Base-by-base conservation (phyloP, 23 tunicate species). In the Halocynthia roretzi region DNA sequence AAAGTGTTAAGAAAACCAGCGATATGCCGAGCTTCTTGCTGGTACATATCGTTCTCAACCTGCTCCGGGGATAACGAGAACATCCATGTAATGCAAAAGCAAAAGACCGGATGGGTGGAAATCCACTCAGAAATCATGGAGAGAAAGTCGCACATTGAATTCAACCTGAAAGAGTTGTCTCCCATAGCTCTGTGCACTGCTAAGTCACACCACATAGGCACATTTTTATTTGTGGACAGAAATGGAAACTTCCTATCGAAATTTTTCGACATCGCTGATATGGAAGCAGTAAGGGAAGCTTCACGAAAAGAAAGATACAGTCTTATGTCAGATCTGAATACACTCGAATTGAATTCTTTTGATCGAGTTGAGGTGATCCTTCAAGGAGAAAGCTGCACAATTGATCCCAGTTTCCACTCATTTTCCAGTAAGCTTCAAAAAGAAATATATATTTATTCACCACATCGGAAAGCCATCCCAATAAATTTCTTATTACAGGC, bases 61-160 rank as follows among this genome's bases (percentile, higher is more conserved):
- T 40, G 31, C 15, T 40, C 31, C 19, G 9, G 10, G 5, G 10
- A 5, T 15, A 48, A 65, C 10, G 70, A 65, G 31, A 65, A 65
- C 70, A 48, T 65, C 10, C 31, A 65, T 15, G 70, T 65, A 15
- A 10, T 65, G 70, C 70, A 65, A 48, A 65, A 65, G 19, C 70
- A 48, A 2, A 9, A 2, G 31, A 48, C 22, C 9, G 70, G 48
- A 20, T 65, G 70, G 70, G 31, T 11, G 10, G 19, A 20, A 8
- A 10, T 65, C 22, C 70, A 65, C 31, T 8, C 22, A 20, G 70
- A 65, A 15, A 6, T 2, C 10, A 65, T 65, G 10, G 70, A 9
- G 31, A 65, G 31, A 9, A 65, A 65, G 19, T 15, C 17, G 9
- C 9, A 40, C 10, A 65, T 65, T 15, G 19, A 11, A 9, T 65